These are phyloP conservation scores for Lycaon pictus DNA, from an alignment of 2,113 vertebrate genomes.

Conservation along the genomic window DNA sequence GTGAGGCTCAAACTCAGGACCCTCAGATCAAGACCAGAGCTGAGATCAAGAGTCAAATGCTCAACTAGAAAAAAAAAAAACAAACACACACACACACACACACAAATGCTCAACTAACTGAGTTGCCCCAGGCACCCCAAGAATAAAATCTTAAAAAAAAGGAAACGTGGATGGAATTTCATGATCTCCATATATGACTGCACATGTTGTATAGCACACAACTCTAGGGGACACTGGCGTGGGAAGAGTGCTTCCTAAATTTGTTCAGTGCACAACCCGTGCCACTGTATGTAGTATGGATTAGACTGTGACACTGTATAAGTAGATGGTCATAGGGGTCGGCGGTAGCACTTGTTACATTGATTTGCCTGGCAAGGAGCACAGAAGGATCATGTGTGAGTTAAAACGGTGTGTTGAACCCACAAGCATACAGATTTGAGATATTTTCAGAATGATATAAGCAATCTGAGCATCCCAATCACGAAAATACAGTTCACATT, in stretches of 20 bases:
- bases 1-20: not conserved
- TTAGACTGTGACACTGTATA: not conserved
- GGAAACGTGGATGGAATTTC: not conserved
- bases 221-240: accelerated
- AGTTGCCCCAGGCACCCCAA: not conserved
- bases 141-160: not conserved
- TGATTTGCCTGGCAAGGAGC: too few species aligned
- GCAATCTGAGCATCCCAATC: not conserved
- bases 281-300: accelerated
- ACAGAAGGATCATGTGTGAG: too few species aligned
- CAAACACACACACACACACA: too few species aligned
- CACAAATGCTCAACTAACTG: not conserved
- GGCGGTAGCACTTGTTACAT: too few species aligned
- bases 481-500: not conserved
- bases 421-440: accelerated
- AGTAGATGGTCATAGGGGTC: too few species aligned
- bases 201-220: not conserved
- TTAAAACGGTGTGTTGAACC: not conserved
- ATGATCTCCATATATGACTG: not conserved
- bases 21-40: not conserved
- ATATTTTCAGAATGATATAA: not conserved
- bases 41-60: not conserved
- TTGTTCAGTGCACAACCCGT: not conserved
- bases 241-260: not conserved
- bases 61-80: not conserved